A percentile compares a stretch with the other conserved stretches of the same genome.
phyloP scores from a whole-genome alignment of 2,113 vertebrate species.

The Nibea coibor region DNA sequence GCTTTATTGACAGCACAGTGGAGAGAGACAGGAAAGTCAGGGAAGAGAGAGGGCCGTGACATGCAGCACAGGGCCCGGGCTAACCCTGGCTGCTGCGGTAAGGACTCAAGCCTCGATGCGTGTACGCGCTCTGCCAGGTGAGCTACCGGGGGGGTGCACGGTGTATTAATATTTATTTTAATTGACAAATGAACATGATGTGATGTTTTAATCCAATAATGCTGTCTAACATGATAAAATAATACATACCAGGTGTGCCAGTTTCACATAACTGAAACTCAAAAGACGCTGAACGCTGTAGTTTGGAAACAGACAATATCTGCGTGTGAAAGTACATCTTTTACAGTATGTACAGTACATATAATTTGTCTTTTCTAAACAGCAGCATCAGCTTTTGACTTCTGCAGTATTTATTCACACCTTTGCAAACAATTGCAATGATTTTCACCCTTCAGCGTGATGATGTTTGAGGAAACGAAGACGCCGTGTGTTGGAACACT shows the following conservation, averaged over 20 bases:
- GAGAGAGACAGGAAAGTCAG: no score
- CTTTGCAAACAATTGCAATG: conserved; percentile 77
- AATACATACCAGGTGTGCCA: neutral
- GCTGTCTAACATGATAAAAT: neutral
- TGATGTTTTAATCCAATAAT: neutral
- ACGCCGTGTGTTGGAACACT: conserved; percentile 77
- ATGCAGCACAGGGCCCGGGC: no score
- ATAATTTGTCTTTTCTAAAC: conserved; percentile 43
- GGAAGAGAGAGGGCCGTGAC: no score
- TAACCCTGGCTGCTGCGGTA: no score
- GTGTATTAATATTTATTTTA: conserved; percentile 9
- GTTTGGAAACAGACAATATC: conserved; percentile 18
- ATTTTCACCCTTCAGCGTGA: conserved; percentile 78
- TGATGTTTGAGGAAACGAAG: conserved; percentile 76
- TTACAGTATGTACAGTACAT: conserved; percentile 15
- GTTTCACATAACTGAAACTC: conserved; percentile 8
- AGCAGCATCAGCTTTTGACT: conserved; percentile 70
- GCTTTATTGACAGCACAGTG: no score
- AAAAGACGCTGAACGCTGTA: neutral
- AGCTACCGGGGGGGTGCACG: no score
- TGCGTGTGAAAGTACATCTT: conserved; percentile 14
- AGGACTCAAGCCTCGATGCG: no score
- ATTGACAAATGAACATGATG: neutral
- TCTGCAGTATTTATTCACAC: conserved; percentile 81
- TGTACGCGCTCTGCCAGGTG: no score